Evolutionary conservation across 1,140 invertebrate species (phyloP), one percentile per base, ranked within the genome.

Genomic region (Lanistes nyassanus): DNA sequence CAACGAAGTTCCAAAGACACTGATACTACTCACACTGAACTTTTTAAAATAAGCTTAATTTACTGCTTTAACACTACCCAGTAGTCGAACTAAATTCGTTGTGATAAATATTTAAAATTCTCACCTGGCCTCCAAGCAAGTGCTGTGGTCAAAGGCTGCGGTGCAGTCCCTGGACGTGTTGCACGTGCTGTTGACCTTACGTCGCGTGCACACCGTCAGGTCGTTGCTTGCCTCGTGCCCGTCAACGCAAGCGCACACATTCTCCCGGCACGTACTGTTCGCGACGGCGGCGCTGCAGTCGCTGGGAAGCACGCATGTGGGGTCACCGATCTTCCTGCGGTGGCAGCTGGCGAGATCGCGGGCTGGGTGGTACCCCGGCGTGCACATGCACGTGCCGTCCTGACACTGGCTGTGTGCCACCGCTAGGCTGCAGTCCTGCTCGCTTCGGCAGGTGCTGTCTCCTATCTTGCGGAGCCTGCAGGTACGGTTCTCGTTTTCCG

Each of bases 251-350:
- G 42, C 26, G 47, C 80, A 81, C 3, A 66, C 64, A 39, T 53
- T 36, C 37, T 64, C 53, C 4, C 56, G 60, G 55, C 80, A 81
- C 65, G 76, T 72, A 60, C 80, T 81, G 68, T 81, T 68, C 42
- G 64, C 36, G n/a, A 81, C 55, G 31, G 78, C 71, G 42, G 76
- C 78, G 37, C 55, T 53, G 58, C 80, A 81, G 70, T 81, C 80
- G 2, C 37, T 39, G 37, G 74, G 55, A 13, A 58, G 47, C 9
- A 37, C 23, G 31, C 72, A 78, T 0, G 29, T 66, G 21, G 37
- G 36, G 29, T 78, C 68, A 37, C 67, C 64, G 19, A 73, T 37
- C 23, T 51, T 53, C 31, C 68, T 51, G 56, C 56, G 29, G n/a
- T 60, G 56, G 55, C 80, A 79, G 21, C 37, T 39, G 62, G 70